phyloP scores from a whole-genome alignment of 64 coral and sea anemone genomes.

The Stylophora pistillata region DNA sequence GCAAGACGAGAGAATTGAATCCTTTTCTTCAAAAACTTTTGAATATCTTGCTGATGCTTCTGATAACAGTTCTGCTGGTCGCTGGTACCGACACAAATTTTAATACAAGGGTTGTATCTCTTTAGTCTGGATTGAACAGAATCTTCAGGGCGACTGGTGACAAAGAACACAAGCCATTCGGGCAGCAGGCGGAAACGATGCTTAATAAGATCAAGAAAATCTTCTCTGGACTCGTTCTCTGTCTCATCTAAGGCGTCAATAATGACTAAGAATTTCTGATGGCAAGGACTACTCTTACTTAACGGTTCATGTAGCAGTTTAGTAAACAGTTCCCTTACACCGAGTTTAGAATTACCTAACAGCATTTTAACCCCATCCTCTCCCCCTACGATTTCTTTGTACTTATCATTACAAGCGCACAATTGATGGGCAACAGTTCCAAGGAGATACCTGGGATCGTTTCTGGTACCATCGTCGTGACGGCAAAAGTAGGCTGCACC shows the following conservation, averaged over 20 bases:
- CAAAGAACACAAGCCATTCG: slow-evolving; percentile 51
- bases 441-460: slow-evolving; percentile 29
- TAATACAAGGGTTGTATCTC: slow-evolving; percentile 14
- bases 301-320: slow-evolving; percentile 48
- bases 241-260: slow-evolving; percentile 55
- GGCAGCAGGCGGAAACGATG: slow-evolving; percentile 30
- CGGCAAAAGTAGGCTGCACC: slow-evolving; percentile 55
- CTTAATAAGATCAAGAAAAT: slow-evolving; percentile 49
- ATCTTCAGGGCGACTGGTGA: slow-evolving; percentile 54
- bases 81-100: slow-evolving; percentile 16
- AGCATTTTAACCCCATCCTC: not conserved
- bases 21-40: slow-evolving; percentile 12
- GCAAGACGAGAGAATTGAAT: not conserved
- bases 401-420: slow-evolving; percentile 4
- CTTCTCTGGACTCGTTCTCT: slow-evolving; percentile 27
- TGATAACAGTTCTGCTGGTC: not conserved
- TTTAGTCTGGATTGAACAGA: not conserved
- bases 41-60: not conserved
- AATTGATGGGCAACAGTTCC: slow-evolving; percentile 35
- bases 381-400: slow-evolving; percentile 10
- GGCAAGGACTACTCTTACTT: not conserved
- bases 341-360: slow-evolving; percentile 17
- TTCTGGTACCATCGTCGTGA: slow-evolving; percentile 31
- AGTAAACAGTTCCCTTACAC: slow-evolving; percentile 41
- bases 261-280: slow-evolving; percentile 15